Conservation (phyloP, 92 coral and sea anemone genomes). For the Muricea muricata region DNA sequence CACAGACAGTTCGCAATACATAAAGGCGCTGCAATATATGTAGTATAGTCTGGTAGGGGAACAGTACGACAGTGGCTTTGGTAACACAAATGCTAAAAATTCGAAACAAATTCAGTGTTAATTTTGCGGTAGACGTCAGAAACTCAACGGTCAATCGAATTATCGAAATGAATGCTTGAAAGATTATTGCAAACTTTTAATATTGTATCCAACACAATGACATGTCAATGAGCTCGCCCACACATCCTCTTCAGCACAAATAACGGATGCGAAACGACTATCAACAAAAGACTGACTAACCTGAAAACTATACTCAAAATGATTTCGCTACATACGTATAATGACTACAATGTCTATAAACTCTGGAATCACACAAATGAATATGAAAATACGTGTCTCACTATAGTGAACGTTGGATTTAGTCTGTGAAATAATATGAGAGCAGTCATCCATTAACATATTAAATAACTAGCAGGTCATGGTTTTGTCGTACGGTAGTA, state of each 20-base stretch:
- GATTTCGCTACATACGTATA: neutral
- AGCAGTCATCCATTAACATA: neutral
- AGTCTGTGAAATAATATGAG: neutral
- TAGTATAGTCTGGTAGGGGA: too few relatives aligned
- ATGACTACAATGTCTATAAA: neutral
- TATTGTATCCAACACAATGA: slow-evolving; percentile 3
- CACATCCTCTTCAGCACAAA: slow-evolving; percentile 13
- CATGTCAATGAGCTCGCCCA: slow-evolving; percentile 1
- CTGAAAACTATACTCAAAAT: neutral
- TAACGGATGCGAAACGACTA: neutral
- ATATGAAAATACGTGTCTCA: neutral
- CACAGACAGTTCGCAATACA: too few relatives aligned
- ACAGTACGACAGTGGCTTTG: too few relatives aligned
- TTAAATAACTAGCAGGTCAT: slow-evolving; percentile 4
- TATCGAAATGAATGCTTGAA: neutral
- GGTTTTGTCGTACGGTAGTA: neutral
- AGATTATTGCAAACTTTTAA: neutral
- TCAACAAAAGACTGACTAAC: neutral
- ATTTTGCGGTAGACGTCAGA: neutral
- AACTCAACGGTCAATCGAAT: neutral
- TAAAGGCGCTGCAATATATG: too few relatives aligned
- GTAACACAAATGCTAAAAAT: neutral
- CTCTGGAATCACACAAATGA: neutral
- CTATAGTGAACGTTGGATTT: neutral
- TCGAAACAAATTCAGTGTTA: neutral